A percentile compares a stretch with the other conserved stretches of the same genome.
Conservation (phyloP, 2,113 vertebrate species). For the Lontra canadensis region DNA sequence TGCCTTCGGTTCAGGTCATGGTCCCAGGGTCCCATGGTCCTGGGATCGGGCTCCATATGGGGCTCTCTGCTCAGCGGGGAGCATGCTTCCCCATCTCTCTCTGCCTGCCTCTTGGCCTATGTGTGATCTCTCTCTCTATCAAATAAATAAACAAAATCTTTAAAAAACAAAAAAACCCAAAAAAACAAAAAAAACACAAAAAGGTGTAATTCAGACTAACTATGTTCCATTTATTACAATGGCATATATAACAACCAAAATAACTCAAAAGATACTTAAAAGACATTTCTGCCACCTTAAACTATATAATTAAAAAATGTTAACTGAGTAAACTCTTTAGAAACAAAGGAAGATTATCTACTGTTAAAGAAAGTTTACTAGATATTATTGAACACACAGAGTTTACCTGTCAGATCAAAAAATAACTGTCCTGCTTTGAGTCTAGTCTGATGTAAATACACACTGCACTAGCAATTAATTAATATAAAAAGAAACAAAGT, state of each 20-base stretch:
- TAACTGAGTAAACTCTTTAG: background rate
- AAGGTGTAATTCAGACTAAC: background rate
- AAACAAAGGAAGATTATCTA: background rate
- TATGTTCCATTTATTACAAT: background rate
- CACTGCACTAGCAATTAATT: background rate
- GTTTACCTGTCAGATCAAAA: background rate
- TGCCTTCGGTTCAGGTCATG: too few relatives aligned
- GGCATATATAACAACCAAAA: background rate
- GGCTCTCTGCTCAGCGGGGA: too few relatives aligned
- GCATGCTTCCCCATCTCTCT: too few relatives aligned
- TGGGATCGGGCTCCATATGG: too few relatives aligned
- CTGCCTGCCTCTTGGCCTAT: too few relatives aligned
- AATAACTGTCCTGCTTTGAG: background rate
- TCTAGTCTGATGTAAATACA: background rate
- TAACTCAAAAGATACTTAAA: conserved; percentile 10
- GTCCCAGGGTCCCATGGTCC: too few relatives aligned
- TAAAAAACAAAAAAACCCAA: too few relatives aligned
- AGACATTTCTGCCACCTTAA: conserved; percentile 27
- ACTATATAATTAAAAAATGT: background rate
- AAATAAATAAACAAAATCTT: too few relatives aligned
- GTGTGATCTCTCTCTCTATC: too few relatives aligned
- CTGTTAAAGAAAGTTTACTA: background rate
- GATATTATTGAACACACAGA: background rate
- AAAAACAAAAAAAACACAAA: background rate
- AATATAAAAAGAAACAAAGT: conserved; percentile 11